Conservation (phyloP, 2,113 vertebrate species). For the Burhinus bistriatus region DNA sequence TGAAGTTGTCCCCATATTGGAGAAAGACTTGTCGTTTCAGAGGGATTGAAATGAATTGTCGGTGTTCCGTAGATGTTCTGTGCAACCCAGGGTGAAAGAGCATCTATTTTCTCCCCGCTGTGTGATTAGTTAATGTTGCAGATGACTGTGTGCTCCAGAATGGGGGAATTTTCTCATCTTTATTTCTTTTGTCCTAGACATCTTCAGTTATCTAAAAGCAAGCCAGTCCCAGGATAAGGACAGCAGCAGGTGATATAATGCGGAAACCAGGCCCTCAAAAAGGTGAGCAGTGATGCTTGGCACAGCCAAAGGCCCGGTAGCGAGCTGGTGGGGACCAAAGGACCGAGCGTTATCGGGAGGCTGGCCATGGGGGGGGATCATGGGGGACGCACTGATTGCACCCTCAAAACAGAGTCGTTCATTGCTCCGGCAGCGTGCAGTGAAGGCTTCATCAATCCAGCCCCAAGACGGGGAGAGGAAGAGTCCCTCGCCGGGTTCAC, state of each 20-base stretch:
- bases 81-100: background rate
- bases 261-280: constrained; percentile 89
- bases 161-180: background rate
- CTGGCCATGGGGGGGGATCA: fast-evolving
- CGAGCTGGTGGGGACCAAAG: background rate
- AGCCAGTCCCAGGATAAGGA: constrained; percentile 35
- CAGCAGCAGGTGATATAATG: constrained; percentile 79
- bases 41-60: background rate
- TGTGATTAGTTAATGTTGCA: background rate
- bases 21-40: background rate
- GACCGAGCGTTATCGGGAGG: fast-evolving
- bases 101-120: background rate
- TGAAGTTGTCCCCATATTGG: background rate
- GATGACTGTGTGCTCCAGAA: background rate
- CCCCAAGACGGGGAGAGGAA: background rate
- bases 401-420: fast-evolving
- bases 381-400: background rate
- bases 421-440: fast-evolving
- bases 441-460: background rate
- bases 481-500: background rate
- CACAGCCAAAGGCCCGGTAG: background rate
- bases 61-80: background rate
- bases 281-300: constrained; percentile 73
- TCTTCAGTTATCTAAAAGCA: constrained; percentile 38
- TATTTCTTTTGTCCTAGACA: constrained; percentile 65